Evolutionary conservation across 2,888 invertebrate species (phyloP), one percentile per base, ranked within the genome.

Genomic region (Iphiclides podalirius): DNA sequence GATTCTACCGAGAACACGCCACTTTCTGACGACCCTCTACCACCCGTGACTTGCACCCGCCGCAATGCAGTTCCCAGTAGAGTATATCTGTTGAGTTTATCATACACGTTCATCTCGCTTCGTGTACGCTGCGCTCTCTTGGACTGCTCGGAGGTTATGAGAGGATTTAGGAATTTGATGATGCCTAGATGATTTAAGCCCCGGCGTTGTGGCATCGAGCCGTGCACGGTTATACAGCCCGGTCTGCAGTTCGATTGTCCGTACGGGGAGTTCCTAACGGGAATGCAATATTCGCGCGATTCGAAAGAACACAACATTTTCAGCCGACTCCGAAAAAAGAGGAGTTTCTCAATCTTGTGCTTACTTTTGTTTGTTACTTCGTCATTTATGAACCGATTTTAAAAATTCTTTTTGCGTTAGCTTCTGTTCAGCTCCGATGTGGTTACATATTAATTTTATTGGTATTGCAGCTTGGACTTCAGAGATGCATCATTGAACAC

Each of bases 61-160:
- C 35, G 47, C 47, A 57, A 50, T 66, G 66, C 68, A 73, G 70
- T 87, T 87, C 85, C 67, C 75, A 79, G 86, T 84, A 85, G 64
- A 64, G 61, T 67, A 60, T 83, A 83, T 85, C 82, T 72, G 60
- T 52, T 46, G 54, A 52, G 54, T 70, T 73, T 84, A 86, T 86
- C 86, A 59, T 66, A 70, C 86, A 87, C 86, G 86, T 86, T 70
- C 81, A 86, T 87, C 86, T 75, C 47, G 61, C 63, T 71, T 76
- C 83, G 79, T 80, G 80, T 68, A 57, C 54, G 40, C 49, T 58
- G 53, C 58, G 58, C 63, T 67, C 68, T 59, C 61, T 63, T 64
- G 70, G 62, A 63, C 60, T 59, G 62, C 64, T 66, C 66, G 66
- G 43, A 38, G 49, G 49, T 49, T 49, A 49, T 43, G 49, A 63